These are phyloP conservation scores for Teleiodes luculella DNA, from an alignment of 2,888 invertebrate species.

Conservation along the genomic window DNA sequence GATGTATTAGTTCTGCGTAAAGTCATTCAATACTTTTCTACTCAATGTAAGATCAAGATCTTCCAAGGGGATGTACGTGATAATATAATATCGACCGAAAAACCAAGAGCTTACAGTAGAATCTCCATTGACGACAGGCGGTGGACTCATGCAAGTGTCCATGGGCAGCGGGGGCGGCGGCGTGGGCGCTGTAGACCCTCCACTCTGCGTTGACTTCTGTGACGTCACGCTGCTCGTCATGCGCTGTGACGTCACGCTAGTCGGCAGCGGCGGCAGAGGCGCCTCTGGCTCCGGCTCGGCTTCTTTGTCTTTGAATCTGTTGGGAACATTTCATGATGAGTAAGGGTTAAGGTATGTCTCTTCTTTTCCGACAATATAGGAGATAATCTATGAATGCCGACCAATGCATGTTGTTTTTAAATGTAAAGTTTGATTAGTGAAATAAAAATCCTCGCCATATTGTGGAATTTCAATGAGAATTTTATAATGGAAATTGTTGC, in stretches of 20 bases:
- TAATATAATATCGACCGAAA: background rate
- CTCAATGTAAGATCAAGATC: too few species aligned
- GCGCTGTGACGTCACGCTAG: conserved; percentile 28
- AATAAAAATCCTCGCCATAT: too few species aligned
- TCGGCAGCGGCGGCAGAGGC: conserved; percentile 49
- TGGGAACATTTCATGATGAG: background rate
- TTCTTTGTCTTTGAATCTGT: background rate
- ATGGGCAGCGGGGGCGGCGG: conserved; percentile 54
- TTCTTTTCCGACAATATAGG: too few species aligned
- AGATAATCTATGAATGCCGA: too few species aligned
- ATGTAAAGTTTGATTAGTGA: too few species aligned
- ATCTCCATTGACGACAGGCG: conserved; percentile 61
- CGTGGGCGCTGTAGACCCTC: conserved; percentile 25
- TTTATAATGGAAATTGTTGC: too few species aligned
- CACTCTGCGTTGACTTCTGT: conserved; percentile 17
- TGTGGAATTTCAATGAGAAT: too few species aligned
- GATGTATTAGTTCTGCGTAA: too few species aligned
- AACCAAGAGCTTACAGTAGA: conserved; percentile 42
- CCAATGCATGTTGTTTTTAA: too few species aligned
- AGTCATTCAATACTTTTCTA: too few species aligned
- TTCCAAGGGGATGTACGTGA: background rate
- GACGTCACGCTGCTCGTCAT: conserved; percentile 28
- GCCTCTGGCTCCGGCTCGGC: conserved; percentile 39
- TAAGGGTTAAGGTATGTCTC: too few species aligned
- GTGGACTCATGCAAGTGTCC: conserved; percentile 67